Base-by-base conservation (phyloP, 2,113 vertebrate genomes). In the Colius striatus region DNA sequence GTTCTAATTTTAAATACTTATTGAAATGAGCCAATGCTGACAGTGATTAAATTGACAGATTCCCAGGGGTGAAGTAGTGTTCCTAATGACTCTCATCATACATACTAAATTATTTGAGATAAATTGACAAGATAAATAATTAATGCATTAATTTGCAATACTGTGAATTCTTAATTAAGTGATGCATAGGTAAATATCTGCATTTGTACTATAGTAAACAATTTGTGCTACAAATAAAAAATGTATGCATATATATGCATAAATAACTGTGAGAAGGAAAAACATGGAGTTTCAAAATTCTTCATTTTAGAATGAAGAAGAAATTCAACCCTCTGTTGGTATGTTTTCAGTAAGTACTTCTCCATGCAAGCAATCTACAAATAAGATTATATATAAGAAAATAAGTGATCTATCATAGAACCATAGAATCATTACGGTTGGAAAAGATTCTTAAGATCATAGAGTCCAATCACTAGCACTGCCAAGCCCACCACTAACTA, bases 71-170 rank as follows among this genome's bases (percentile, higher is more conserved):
- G 21, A 78, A 18, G 9, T 5, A 23, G 9, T 62, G 53, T 63
- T 87, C 38, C 26, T 43, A 87, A 60, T 57, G 13, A 18, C 27
- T 54, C 86, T n/a, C 11, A 84, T 84, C 26, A 76, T 38, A 84
- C 80, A 63, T 80, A 32, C 41, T 84, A 76, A 73, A 95, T 84
- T 92, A 48, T 8, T 83, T 75, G n/a, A 74, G 41, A 51, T 47
- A 80, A 81, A 68, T 60, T 83, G 30, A 50, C 51, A 90, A 58
- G 27, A 78, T 86, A 51, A 6, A 63, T 13, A 3, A 92, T 90
- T 76, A 84, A 89, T 89, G 14, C 32, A 87, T 55, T 88, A 75
- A 81, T 92, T 90, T 87, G 15, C 22, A 85, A 89, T 48, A 63
- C 14, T 43, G 9, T 84, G 72, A 82, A 85, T 95, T 89, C 9